A percentile compares a stretch with the other conserved stretches of the same genome.
phyloP scores from a whole-genome alignment of 2,888 invertebrate species.

The Hirudinaria manillensis region DNA sequence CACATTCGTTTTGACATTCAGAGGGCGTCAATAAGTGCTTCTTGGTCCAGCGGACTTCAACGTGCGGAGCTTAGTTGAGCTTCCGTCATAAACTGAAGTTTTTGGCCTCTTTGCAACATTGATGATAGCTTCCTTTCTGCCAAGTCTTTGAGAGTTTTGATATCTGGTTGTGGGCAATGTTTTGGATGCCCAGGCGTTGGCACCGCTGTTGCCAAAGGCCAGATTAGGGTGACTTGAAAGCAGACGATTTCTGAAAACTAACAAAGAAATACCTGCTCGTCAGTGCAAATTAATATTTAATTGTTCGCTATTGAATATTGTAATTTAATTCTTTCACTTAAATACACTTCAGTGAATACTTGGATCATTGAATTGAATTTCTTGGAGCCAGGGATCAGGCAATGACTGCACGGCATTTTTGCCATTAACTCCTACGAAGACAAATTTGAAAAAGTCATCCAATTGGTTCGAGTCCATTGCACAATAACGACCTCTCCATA shows the following conservation, averaged over 20 bases:
- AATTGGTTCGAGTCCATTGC: neutral
- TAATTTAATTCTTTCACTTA: too few species aligned
- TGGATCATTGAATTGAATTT: neutral
- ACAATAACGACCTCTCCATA: slow-evolving; percentile 17
- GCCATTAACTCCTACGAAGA: neutral
- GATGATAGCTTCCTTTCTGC: neutral
- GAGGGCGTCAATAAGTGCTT: neutral
- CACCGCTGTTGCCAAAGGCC: neutral
- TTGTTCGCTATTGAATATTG: too few species aligned
- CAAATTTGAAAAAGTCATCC: neutral
- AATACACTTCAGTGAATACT: neutral
- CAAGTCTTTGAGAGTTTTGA: neutral
- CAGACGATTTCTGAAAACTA: neutral
- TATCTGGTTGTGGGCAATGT: neutral
- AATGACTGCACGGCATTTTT: neutral
- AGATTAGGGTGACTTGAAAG: neutral
- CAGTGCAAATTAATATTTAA: neutral
- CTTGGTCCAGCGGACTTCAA: slow-evolving; percentile 3
- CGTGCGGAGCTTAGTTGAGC: neutral
- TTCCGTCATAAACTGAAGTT: neutral
- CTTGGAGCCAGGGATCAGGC: slow-evolving; percentile 11
- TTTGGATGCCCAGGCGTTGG: neutral
- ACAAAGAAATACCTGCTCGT: neutral
- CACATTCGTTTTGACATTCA: too few species aligned
- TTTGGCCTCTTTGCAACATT: neutral